Percentiles rank a stretch among this genome's conserved stretches.
These are phyloP conservation scores for Limnephilus lunatus DNA, from an alignment of 2,888 invertebrate species.

Conservation along the genomic window DNA sequence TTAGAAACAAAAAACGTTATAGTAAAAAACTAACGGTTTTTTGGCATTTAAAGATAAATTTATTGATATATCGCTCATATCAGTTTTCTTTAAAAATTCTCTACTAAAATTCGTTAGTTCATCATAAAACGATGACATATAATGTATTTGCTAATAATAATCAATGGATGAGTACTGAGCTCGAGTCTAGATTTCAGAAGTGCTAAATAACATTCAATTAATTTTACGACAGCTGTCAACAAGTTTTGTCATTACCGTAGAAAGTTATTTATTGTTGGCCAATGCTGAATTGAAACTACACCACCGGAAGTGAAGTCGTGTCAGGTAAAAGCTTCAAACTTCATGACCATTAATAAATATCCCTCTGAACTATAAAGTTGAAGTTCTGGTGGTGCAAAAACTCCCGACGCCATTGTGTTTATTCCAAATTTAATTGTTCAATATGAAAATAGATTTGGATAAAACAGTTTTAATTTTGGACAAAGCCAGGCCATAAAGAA, in stretches of 20 bases:
- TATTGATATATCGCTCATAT: no score
- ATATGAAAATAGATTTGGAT: neutral
- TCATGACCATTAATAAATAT: neutral
- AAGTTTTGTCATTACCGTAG: neutral
- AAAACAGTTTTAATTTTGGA: neutral
- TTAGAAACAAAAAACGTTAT: neutral
- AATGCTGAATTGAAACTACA: neutral
- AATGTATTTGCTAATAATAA: no score
- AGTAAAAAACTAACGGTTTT: no score
- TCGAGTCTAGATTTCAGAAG: neutral
- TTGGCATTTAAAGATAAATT: no score
- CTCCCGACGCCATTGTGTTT: neutral
- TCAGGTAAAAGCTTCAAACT: neutral
- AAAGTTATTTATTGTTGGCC: neutral
- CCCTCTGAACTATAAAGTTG: neutral
- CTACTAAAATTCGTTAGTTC: no score
- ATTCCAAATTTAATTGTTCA: no score
- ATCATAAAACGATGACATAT: no score
- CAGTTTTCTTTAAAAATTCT: no score
- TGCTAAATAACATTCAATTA: neutral
- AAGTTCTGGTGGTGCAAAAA: neutral
- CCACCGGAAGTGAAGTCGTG: neutral
- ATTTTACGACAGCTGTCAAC: neutral
- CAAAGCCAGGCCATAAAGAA: neutral
- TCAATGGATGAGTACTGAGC: neutral